Conservation (phyloP, 2,888 invertebrate species). For the Blastobasis adustella region DNA sequence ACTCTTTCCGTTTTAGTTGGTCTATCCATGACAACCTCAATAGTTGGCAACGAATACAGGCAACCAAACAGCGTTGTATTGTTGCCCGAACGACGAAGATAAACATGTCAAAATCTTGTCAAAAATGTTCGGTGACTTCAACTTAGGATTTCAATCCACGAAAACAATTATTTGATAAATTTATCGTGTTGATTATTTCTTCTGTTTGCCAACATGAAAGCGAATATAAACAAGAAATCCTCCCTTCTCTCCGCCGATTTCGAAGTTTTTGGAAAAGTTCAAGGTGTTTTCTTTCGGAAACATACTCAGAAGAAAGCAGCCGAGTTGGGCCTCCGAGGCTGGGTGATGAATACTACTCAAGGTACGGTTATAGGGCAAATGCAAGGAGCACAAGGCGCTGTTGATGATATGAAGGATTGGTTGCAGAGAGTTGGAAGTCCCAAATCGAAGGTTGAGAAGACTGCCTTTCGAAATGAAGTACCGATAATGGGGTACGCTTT, state of each 20-base stretch:
- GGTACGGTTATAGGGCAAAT: constrained; percentile 81
- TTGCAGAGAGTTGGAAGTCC: constrained; percentile 80
- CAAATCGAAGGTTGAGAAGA: constrained; percentile 78
- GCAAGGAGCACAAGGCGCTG: constrained; percentile 73
- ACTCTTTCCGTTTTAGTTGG: no score
- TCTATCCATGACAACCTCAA: constrained; percentile 29
- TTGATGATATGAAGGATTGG: constrained; percentile 77
- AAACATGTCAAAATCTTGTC: constrained; percentile 21
- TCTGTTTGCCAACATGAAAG: background rate
- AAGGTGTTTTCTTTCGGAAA: constrained; percentile 75
- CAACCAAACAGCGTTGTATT: constrained; percentile 9
- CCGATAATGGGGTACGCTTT: constrained; percentile 61
- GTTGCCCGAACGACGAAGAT: constrained; percentile 31
- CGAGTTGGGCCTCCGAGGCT: constrained; percentile 79
- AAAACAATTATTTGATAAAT: no score
- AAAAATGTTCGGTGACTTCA: constrained; percentile 10
- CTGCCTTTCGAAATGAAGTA: constrained; percentile 77
- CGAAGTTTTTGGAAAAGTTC: constrained; percentile 77
- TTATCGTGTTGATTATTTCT: no score
- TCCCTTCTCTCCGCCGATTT: constrained; percentile 56
- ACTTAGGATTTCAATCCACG: background rate
- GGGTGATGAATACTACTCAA: constrained; percentile 83
- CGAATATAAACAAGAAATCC: constrained; percentile 25
- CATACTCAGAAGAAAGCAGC: constrained; percentile 78
- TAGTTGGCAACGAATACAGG: constrained; percentile 11